phyloP scores from a whole-genome alignment of 92 coral and sea anemone genomes.

The Epizoanthus illoricatus region DNA sequence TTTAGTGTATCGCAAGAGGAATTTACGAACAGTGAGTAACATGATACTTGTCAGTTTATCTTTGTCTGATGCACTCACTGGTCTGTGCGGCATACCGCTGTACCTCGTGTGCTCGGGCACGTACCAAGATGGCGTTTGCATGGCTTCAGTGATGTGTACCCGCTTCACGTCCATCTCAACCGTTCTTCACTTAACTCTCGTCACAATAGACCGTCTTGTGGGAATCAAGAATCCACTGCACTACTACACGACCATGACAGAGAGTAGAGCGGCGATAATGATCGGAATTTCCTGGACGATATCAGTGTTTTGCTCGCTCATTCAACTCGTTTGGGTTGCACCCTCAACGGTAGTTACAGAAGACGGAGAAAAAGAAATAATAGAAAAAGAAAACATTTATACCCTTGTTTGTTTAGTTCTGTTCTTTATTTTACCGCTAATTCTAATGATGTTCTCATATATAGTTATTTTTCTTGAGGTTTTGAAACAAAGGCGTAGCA shows the following conservation, averaged over 20 bases:
- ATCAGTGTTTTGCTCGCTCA: constrained; percentile 39
- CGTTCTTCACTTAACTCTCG: constrained; percentile 55
- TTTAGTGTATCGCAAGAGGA: constrained; percentile 45
- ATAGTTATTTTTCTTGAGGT: constrained; percentile 24
- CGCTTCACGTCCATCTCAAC: constrained; percentile 64
- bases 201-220: constrained; percentile 62
- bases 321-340: constrained; percentile 56
- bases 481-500: constrained; percentile 4
- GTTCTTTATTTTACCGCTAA: constrained; percentile 44
- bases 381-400: constrained; percentile 41
- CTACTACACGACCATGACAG: constrained; percentile 53
- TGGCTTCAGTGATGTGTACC: constrained; percentile 40
- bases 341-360: constrained; percentile 45
- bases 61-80: constrained; percentile 57
- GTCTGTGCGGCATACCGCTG: constrained; percentile 53
- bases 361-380: constrained; percentile 21
- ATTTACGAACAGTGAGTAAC: constrained; percentile 54
- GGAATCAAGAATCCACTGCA: constrained; percentile 53
- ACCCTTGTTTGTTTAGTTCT: constrained; percentile 40
- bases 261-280: constrained; percentile 39
- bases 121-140: constrained; percentile 44
- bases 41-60: constrained; percentile 54
- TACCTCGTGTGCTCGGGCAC: constrained; percentile 52
- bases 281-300: constrained; percentile 42
- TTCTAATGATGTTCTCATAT: constrained; percentile 51